These are phyloP conservation scores for Poeciliopsis turneri DNA, from an alignment of 2,797 vertebrate species.

Conservation along the genomic window DNA sequence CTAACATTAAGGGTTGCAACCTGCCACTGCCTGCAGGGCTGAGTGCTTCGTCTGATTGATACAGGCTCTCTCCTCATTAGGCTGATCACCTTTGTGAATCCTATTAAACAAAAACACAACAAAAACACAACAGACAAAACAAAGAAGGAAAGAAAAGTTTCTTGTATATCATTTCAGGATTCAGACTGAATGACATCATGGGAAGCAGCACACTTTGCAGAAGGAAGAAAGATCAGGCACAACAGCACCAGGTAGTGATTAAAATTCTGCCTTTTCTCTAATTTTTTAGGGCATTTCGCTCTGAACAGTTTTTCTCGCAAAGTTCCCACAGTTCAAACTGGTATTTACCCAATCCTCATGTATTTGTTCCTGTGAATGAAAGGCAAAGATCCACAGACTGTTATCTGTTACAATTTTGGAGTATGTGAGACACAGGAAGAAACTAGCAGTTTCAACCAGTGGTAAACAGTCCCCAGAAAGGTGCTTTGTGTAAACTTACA, in stretches of 20 bases:
- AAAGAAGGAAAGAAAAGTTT: neutral
- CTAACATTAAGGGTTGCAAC: slow-evolving; percentile 26
- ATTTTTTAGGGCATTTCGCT: neutral
- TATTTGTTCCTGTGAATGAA: slow-evolving; percentile 33
- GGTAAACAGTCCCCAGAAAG: slow-evolving; percentile 59
- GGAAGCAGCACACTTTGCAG: neutral
- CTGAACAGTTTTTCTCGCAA: neutral
- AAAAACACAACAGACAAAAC: slow-evolving; percentile 31
- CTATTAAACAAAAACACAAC: slow-evolving; percentile 50
- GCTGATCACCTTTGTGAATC: slow-evolving; percentile 55
- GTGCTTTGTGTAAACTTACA: slow-evolving; percentile 68
- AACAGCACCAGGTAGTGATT: neutral
- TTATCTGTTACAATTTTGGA: slow-evolving; percentile 48
- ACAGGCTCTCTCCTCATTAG: slow-evolving; percentile 56
- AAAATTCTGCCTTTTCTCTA: slow-evolving; percentile 14
- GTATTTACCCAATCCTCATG: slow-evolving; percentile 52
- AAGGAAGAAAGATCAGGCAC: neutral
- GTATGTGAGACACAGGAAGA: slow-evolving; percentile 47
- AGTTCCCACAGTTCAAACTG: slow-evolving; percentile 16
- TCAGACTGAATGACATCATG: neutral
- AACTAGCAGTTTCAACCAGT: slow-evolving; percentile 59
- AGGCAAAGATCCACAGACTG: slow-evolving; percentile 26
- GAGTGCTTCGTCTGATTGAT: slow-evolving; percentile 51
- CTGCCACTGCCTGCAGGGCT: slow-evolving; percentile 43
- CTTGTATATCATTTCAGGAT: neutral